Evolutionary conservation across 2,113 vertebrate species (phyloP).

Genomic region (Mesocricetus auratus): DNA sequence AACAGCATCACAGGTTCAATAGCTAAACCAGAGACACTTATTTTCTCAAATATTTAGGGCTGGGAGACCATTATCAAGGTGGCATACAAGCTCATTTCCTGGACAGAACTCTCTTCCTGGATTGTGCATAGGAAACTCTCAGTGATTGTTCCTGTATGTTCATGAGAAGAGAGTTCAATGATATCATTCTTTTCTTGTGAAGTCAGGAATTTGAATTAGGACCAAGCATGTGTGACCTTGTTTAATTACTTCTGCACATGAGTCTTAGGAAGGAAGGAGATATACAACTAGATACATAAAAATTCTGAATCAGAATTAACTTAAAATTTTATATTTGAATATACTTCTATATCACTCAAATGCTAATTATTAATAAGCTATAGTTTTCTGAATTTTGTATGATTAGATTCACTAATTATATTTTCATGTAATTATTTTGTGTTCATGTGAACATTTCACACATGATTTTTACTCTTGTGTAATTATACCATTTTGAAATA

Average conservation of each 20-base stretch:
- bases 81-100: not conserved
- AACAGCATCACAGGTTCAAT: not conserved
- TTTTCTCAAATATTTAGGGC: not conserved
- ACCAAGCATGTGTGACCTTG: not conserved
- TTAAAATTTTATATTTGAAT: conserved; percentile 2
- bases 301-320: not conserved
- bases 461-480: not conserved
- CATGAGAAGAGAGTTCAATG: not conserved
- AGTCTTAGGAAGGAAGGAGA: not conserved
- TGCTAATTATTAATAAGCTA: not conserved
- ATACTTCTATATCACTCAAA: not conserved
- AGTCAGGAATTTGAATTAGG: not conserved
- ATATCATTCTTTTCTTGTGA: not conserved
- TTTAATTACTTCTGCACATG: not conserved
- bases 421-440: not conserved
- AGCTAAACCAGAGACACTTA: not conserved
- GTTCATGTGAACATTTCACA: not conserved
- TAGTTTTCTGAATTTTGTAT: not conserved
- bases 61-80: not conserved
- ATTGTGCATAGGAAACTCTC: not conserved
- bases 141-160: not conserved
- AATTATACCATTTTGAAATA: conserved; percentile 18
- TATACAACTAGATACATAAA: not conserved
- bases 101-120: not conserved
- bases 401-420: not conserved